Evolutionary conservation across 2,888 invertebrate species (phyloP).

Genomic region (Scaptomyza cyrtandrae): DNA sequence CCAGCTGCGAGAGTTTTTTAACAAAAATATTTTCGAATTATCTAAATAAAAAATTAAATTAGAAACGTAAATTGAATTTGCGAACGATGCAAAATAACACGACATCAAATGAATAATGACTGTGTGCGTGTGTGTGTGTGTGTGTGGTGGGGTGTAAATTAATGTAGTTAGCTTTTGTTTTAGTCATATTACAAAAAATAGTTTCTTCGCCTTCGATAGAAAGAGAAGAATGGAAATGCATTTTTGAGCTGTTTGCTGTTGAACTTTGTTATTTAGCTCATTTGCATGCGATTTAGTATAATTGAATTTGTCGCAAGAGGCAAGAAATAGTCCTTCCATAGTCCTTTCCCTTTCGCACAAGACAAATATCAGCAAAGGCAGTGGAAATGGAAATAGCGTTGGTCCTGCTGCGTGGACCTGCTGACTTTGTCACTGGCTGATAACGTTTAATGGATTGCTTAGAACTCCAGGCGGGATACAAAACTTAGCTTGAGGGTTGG

Average conservation of each 20-base stretch:
- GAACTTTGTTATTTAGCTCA: conserved; percentile 60
- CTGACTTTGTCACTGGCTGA: conserved; percentile 70
- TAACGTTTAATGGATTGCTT: conserved; percentile 76
- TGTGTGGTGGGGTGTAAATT: conserved; percentile 17
- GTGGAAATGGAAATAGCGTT: neutral
- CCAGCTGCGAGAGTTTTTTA: conserved; percentile 32
- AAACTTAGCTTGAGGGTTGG: conserved; percentile 2
- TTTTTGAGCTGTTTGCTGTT: conserved; percentile 59
- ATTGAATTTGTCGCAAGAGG: conserved; percentile 63
- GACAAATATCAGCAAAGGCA: conserved; percentile 35
- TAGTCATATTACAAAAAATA: conserved; percentile 36
- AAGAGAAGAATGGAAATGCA: conserved; percentile 49
- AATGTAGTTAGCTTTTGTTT: conserved; percentile 53
- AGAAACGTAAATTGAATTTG: conserved; percentile 74
- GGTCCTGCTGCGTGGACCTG: conserved; percentile 40
- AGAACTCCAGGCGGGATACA: conserved; percentile 32
- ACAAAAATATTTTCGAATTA: conserved; percentile 74
- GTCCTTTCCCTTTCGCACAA: conserved; percentile 32
- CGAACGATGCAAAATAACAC: conserved; percentile 63
- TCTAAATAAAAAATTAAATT: conserved; percentile 63
- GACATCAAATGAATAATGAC: conserved; percentile 67
- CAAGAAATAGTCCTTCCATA: conserved; percentile 35
- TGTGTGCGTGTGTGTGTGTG: conserved; percentile 4
- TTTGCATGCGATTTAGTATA: conserved; percentile 74
- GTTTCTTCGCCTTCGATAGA: conserved; percentile 4